Conservation (phyloP, 2,888 invertebrate species). For the Drosophila falleni region DNA sequence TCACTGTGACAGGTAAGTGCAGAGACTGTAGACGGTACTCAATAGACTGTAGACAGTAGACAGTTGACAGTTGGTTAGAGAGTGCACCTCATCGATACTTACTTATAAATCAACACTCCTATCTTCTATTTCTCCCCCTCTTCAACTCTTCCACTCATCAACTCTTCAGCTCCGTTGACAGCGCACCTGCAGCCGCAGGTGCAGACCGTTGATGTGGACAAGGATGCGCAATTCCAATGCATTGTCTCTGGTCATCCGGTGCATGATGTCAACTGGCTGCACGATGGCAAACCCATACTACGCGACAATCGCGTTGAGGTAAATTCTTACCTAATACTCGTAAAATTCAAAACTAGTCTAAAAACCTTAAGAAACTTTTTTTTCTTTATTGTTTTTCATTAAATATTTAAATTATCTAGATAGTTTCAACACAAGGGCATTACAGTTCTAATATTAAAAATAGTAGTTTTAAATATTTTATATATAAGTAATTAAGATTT, state of each 20-base stretch:
- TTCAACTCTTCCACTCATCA: constrained; percentile 1
- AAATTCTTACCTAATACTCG: constrained; percentile 3
- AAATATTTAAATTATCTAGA: too few species aligned
- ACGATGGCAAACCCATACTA: constrained; percentile 89
- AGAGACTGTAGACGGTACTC: background rate
- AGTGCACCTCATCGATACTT: constrained; percentile 3
- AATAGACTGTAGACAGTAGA: background rate
- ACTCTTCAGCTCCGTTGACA: constrained; percentile 89
- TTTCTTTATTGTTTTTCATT: too few species aligned
- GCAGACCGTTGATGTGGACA: constrained; percentile 93
- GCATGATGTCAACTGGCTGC: constrained; percentile 92
- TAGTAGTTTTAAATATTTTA: too few species aligned
- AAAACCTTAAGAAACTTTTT: too few species aligned
- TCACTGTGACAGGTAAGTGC: constrained; percentile 90
- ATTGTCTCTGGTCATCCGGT: constrained; percentile 95
- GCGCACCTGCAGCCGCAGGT: constrained; percentile 92
- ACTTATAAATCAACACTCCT: constrained; percentile 4
- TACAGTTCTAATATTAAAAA: too few species aligned
- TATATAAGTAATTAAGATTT: too few species aligned
- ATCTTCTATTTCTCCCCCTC: background rate
- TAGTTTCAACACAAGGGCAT: too few species aligned
- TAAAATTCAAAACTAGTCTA: too few species aligned
- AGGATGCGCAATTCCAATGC: constrained; percentile 94
- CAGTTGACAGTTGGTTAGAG: constrained; percentile 1
- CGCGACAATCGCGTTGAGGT: constrained; percentile 87